Percentiles rank a stretch among this genome's conserved stretches.
Conservation (phyloP, 1,140 invertebrate genomes). For the Bombus haemorrhoidalis region DNA sequence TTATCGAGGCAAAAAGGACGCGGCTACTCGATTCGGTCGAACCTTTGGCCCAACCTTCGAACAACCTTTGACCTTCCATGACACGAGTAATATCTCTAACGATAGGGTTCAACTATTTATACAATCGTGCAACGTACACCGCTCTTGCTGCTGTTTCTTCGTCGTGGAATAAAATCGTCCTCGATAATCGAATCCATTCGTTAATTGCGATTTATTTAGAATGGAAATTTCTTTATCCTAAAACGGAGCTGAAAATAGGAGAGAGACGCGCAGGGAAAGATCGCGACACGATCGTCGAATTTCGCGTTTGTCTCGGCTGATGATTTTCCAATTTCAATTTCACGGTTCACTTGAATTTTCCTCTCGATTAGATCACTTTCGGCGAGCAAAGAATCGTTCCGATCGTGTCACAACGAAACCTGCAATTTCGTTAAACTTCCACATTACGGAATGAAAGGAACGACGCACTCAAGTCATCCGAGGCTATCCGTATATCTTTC, state of each 20-base stretch:
- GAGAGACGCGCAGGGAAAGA: not conserved
- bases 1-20: conserved; percentile 2
- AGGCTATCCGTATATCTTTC: not conserved
- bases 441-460: not conserved
- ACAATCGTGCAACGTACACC: conserved; percentile 40
- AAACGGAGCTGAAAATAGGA: conserved; percentile 11
- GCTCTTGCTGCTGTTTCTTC: not conserved
- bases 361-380: not conserved
- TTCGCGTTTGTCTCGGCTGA: not conserved
- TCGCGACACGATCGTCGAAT: not conserved
- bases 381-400: not conserved
- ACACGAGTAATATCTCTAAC: conserved; percentile 29
- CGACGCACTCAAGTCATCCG: not conserved
- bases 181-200: not conserved
- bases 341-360: not conserved
- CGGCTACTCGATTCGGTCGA: conserved; percentile 1
- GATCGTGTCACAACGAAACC: not conserved
- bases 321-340: not conserved
- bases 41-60: not conserved
- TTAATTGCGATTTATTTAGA: not conserved
- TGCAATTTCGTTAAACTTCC: not conserved
- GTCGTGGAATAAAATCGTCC: not conserved
- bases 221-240: not conserved
- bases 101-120: conserved; percentile 30
- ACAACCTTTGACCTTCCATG: not conserved